Conservation (phyloP, 2,797 vertebrate species). For the Melanogrammus aeglefinus region DNA sequence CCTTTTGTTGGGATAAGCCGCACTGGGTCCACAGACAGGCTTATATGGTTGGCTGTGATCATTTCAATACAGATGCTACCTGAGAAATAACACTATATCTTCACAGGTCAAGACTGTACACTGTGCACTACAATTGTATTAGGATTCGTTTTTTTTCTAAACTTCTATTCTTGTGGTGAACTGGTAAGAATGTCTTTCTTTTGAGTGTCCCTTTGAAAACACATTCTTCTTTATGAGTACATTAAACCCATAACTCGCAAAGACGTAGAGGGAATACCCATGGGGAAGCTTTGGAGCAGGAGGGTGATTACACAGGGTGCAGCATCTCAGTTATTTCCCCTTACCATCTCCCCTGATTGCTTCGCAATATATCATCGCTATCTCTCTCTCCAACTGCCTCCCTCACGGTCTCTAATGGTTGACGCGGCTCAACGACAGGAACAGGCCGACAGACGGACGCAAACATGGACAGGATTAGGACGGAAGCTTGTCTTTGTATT, state of each 20-base stretch:
- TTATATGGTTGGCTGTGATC: not conserved
- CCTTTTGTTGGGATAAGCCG: not conserved
- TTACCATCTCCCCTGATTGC: conserved; percentile 37
- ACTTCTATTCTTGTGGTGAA: not conserved
- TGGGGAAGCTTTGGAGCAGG: conserved; percentile 48
- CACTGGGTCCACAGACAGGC: not conserved
- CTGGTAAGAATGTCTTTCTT: not conserved
- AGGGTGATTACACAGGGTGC: conserved; percentile 48
- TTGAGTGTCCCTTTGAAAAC: not conserved
- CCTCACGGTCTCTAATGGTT: not conserved
- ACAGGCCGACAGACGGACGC: not conserved
- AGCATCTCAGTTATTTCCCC: conserved; percentile 45
- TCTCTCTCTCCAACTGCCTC: not conserved
- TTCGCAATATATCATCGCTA: not conserved
- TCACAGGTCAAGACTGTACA: not conserved
- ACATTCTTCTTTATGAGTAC: conserved; percentile 15
- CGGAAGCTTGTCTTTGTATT: not conserved
- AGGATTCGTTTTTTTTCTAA: not conserved
- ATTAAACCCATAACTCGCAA: conserved; percentile 32
- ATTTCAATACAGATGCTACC: not conserved
- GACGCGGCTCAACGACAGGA: not conserved
- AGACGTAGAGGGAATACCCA: conserved; percentile 47
- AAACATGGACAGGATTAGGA: not conserved
- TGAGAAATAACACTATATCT: not conserved
- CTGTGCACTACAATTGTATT: not conserved